Evolutionary conservation across 1,140 invertebrate species (phyloP), one percentile per base, ranked within the genome.

Genomic region (Caenorhabditis inopinata): DNA sequence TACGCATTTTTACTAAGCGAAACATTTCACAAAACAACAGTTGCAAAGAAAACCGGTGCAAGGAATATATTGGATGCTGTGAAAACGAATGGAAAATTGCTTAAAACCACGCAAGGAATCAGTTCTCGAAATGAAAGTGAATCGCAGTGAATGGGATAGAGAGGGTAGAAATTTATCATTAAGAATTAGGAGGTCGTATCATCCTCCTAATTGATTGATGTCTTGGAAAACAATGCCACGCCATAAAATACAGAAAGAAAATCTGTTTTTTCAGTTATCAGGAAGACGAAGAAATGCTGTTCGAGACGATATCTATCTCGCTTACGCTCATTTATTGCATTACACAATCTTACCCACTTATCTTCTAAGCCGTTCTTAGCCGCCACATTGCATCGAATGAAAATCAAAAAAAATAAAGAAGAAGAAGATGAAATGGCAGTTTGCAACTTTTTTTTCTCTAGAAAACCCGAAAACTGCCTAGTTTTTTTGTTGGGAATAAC

Each of bases 341-440:
- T 68, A 68, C 58, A 68, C 58, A 68, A 68, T 68, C 58, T 68
- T 42, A 7, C 21, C 9, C 29, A 68, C 32, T 68, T 16, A 68
- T 42, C 32, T 68, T 68, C 58, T 68, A 68, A 68, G 58, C 58
- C 32, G 58, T 68, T 68, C 58, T 68, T 68, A 38, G 16, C 32
- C 58, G 38, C 58, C 58, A 68, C 58, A 68, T 68, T 68, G 58
- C 29, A 68, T 38, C 21, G 38, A 42, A 42, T 35, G n/a, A 38
- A 68, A 38, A 35, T 7, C 14, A 42, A 5, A 7, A 42, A 9
- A 68, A 38, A 68, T 18, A 21, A 38, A 18, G 3, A 38, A 42
- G 25, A 27, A 18, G 29, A 35, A 68, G 58, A 68, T 68, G 58
- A 68, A 68, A 68, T 68, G 32, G 38, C 58, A 68, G 58, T 68